Base-by-base conservation (phyloP, 1,140 invertebrate genomes). In the Papilio polytes region DNA sequence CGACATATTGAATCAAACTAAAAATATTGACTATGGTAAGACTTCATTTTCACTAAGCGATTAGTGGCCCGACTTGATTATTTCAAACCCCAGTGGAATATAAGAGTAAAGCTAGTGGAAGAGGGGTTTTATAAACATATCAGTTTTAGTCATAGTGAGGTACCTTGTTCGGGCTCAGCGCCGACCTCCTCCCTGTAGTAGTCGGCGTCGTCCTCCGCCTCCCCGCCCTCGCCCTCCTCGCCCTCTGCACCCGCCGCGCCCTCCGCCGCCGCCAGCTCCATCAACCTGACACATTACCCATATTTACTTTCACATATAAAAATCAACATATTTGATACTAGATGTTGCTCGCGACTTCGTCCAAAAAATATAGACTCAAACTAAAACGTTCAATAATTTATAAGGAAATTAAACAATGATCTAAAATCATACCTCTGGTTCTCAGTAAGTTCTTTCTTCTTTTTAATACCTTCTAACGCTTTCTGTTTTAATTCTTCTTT, bases 151-250 rank as follows among this genome's bases (percentile, higher is more conserved):
- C 2, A 20, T 18, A 51, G 15, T 18, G 48, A 56, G 2, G n/a
- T 96, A 97, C 97, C 97, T 96, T 97, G 96, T 83, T 98, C 98
- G 7, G 98, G 98, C 88, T 98, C 97, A 82, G 97, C 96, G 70
- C 98, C 98, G 36, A 99, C 97, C 96, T 98, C 98, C 85, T 98
- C 94, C 82, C 97, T 96, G 91, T 98, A 99, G 95, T 98, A 98
- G 83, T 97, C 97, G 0, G 95, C 96, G 95, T 98, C 98, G 88
- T 98, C 96, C 78, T 98, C 97, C 15, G 96, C 96, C 26, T 96
- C 96, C 46, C 96, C 53, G 18, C 4, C 96, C 70, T 94, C 95
- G 22, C 96, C 96, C 74, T 88, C 94, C n/a, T 87, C 91, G 85
- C 95, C 90, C 26, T 12, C 93, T 0, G 87, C 91, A 84, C 95